Evolutionary conservation across 2,888 invertebrate genomes (phyloP).

Genomic region (Erebia palarica): DNA sequence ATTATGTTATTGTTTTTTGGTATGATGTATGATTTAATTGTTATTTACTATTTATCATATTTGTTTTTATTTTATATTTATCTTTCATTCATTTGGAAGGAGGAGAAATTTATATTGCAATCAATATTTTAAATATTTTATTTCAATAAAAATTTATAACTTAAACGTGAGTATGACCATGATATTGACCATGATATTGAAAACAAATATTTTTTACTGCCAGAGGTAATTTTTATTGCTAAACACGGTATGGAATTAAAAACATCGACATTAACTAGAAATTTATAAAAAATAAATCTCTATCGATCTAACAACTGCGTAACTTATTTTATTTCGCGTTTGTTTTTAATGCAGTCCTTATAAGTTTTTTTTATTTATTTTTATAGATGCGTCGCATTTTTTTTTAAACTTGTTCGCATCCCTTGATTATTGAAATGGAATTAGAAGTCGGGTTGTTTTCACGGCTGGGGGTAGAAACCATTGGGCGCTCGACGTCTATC

Average conservation of each 20-base stretch:
- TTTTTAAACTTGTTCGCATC: too few species aligned
- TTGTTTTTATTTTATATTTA: too few species aligned
- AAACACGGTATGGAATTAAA: neutral
- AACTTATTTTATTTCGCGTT: neutral
- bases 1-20: neutral
- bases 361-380: too few species aligned
- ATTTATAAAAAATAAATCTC: neutral
- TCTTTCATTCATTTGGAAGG: too few species aligned
- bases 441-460: neutral
- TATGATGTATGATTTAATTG: neutral
- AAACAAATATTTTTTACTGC: too few species aligned
- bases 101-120: too few species aligned
- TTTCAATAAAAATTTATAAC: too few species aligned
- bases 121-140: too few species aligned
- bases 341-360: neutral
- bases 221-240: neutral
- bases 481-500: conserved; percentile 48
- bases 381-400: too few species aligned
- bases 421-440: neutral
- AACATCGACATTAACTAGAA: neutral
- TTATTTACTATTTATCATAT: too few species aligned
- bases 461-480: neutral
- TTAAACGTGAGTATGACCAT: too few species aligned
- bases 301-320: neutral
- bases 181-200: too few species aligned